phyloP scores from a whole-genome alignment of 2,888 invertebrate genomes.

The Reticulitermes lucifugus region DNA sequence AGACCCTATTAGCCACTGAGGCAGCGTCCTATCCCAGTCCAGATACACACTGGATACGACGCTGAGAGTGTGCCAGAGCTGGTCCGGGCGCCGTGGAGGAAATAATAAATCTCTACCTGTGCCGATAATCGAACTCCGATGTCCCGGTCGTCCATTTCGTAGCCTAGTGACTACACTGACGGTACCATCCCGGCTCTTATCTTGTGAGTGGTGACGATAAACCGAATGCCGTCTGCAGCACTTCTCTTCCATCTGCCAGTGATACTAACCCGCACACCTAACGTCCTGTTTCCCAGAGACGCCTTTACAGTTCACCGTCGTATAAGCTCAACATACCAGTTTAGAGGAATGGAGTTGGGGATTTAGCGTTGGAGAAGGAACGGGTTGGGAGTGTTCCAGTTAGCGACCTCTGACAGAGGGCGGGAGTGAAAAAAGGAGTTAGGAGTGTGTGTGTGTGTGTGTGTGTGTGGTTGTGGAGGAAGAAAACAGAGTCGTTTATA shows the following conservation, averaged over 20 bases:
- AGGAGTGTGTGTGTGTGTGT: not conserved
- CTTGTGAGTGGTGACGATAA: too few relatives aligned
- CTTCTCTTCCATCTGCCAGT: not conserved
- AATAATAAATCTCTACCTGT: too few relatives aligned
- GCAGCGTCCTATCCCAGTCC: too few relatives aligned
- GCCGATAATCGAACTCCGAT: too few relatives aligned
- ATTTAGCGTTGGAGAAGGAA: not conserved
- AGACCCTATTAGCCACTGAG: too few relatives aligned
- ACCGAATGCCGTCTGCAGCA: too few relatives aligned
- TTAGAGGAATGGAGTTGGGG: not conserved
- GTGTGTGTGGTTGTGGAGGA: not conserved
- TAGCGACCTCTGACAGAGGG: conserved; percentile 9
- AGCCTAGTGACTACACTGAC: too few relatives aligned
- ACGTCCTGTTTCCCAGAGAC: not conserved
- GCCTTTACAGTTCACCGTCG: conserved; percentile 6
- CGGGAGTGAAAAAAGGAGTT: not conserved
- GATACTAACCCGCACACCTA: not conserved
- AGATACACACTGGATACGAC: too few relatives aligned
- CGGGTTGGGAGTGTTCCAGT: conserved; percentile 39
- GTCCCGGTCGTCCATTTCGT: too few relatives aligned
- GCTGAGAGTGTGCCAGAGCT: too few relatives aligned
- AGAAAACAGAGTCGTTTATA: conserved; percentile 41
- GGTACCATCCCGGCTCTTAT: too few relatives aligned
- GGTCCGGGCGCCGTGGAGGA: too few relatives aligned
- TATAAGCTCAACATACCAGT: conserved; percentile 11